Percentiles rank a stretch among this genome's conserved stretches.
Evolutionary conservation across 2,797 vertebrate genomes (phyloP).

Genomic region (Siniperca scherzeri): DNA sequence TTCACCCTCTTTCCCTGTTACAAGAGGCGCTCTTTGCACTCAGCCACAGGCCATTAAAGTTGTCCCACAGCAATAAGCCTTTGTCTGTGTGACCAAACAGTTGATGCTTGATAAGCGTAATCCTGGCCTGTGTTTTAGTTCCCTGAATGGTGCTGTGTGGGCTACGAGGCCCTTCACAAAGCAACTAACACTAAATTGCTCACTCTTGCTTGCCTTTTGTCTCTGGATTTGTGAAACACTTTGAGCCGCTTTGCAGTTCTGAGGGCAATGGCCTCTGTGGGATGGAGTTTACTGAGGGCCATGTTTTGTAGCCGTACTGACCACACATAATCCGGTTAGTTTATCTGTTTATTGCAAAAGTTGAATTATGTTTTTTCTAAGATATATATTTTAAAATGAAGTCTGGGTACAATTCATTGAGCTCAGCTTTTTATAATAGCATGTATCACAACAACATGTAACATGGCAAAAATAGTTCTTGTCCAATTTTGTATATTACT

Average conservation of each 20-base stretch:
- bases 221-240: slow-evolving; percentile 81
- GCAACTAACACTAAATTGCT: slow-evolving; percentile 78
- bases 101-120: slow-evolving; percentile 83
- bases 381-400: slow-evolving; percentile 23
- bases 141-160: slow-evolving; percentile 80
- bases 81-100: slow-evolving; percentile 80
- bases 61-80: slow-evolving; percentile 78
- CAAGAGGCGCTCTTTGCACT: slow-evolving; percentile 73
- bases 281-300: slow-evolving; percentile 67
- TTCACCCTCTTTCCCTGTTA: slow-evolving; percentile 57
- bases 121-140: slow-evolving; percentile 73
- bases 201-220: slow-evolving; percentile 82
- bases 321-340: slow-evolving; percentile 49
- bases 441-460: neutral
- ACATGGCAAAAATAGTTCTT: neutral
- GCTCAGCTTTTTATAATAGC: neutral
- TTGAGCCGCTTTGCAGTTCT: slow-evolving; percentile 77
- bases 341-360: slow-evolving; percentile 37
- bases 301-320: slow-evolving; percentile 58
- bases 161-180: slow-evolving; percentile 78
- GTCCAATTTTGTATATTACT: slow-evolving; percentile 4
- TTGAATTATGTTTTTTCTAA: neutral
- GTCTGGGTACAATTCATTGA: neutral
- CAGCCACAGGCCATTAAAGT: slow-evolving; percentile 77
- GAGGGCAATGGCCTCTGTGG: slow-evolving; percentile 72